phyloP scores from a whole-genome alignment of 2,888 invertebrate genomes.

The Microplitis manilae region DNA sequence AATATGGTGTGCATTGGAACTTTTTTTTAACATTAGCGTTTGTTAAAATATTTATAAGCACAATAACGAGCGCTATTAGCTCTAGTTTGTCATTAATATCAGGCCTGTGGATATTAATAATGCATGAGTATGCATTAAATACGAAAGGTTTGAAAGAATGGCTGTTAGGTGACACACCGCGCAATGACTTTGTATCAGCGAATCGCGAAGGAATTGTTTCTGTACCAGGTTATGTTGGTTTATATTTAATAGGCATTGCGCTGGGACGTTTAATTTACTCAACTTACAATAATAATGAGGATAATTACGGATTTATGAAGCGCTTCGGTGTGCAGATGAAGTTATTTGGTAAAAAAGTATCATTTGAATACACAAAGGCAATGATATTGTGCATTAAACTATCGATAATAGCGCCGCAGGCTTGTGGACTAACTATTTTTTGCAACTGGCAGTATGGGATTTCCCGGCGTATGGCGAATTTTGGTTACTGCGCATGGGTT shows the following conservation, averaged over 20 bases:
- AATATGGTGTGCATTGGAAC: constrained; percentile 99
- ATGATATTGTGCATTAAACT: constrained; percentile 62
- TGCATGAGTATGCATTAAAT: constrained; percentile 79
- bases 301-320: constrained; percentile 32
- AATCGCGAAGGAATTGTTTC: constrained; percentile 95
- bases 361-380: constrained; percentile 57
- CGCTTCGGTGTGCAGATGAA: constrained; percentile 50
- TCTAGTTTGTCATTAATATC: constrained; percentile 74
- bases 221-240: constrained; percentile 85
- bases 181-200: constrained; percentile 80
- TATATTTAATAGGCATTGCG: constrained; percentile 85
- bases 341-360: constrained; percentile 49
- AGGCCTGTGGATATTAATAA: constrained; percentile 74
- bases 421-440: constrained; percentile 72
- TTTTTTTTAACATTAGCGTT: constrained; percentile 95
- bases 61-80: constrained; percentile 75
- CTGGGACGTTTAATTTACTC: constrained; percentile 75
- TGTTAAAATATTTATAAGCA: constrained; percentile 82
- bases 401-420: constrained; percentile 58
- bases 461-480: constrained; percentile 88
- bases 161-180: constrained; percentile 77
- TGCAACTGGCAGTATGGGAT: constrained; percentile 75
- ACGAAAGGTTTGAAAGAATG: constrained; percentile 79
- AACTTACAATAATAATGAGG: constrained; percentile 51
- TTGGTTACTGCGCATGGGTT: constrained; percentile 86